Conservation (phyloP, 1,140 invertebrate genomes). For the Aphidius gifuensis region DNA sequence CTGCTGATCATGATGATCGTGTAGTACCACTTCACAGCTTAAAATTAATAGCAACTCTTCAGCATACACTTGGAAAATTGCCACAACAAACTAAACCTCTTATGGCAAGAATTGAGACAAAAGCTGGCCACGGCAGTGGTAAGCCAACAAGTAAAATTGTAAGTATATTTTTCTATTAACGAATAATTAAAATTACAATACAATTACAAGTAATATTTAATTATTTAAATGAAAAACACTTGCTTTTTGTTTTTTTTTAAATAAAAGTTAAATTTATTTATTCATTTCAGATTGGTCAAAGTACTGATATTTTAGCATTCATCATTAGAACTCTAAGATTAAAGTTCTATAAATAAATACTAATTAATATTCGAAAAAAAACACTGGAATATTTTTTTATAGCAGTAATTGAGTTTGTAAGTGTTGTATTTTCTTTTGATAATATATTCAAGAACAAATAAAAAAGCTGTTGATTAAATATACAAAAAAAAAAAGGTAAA, state of each 20-base stretch:
- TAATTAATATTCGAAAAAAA: too few species aligned
- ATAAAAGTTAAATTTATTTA: slow-evolving; percentile 16
- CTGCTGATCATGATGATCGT: slow-evolving; percentile 97
- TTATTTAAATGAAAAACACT: too few species aligned
- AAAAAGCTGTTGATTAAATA: too few species aligned
- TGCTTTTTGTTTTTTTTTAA: too few species aligned
- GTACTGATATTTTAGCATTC: slow-evolving; percentile 84
- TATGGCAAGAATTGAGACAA: slow-evolving; percentile 86
- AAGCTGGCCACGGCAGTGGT: slow-evolving; percentile 93
- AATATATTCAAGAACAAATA: too few species aligned
- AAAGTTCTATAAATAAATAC: slow-evolving; percentile 52
- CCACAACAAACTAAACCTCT: slow-evolving; percentile 81
- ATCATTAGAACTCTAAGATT: slow-evolving; percentile 74
- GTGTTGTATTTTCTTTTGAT: too few species aligned
- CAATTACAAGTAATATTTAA: neutral
- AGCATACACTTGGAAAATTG: slow-evolving; percentile 67
- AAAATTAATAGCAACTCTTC: slow-evolving; percentile 91
- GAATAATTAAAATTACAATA: neutral
- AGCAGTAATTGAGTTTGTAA: too few species aligned
- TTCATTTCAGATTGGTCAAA: slow-evolving; percentile 80
- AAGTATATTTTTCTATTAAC: slow-evolving; percentile 41
- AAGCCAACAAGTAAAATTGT: slow-evolving; percentile 93
- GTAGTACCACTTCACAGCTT: slow-evolving; percentile 94
- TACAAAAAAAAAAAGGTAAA: neutral
- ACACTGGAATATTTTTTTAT: too few species aligned